A percentile compares a stretch with the other conserved stretches of the same genome.
Conservation (phyloP, 1,140 invertebrate genomes). For the Papilio aristodemus region DNA sequence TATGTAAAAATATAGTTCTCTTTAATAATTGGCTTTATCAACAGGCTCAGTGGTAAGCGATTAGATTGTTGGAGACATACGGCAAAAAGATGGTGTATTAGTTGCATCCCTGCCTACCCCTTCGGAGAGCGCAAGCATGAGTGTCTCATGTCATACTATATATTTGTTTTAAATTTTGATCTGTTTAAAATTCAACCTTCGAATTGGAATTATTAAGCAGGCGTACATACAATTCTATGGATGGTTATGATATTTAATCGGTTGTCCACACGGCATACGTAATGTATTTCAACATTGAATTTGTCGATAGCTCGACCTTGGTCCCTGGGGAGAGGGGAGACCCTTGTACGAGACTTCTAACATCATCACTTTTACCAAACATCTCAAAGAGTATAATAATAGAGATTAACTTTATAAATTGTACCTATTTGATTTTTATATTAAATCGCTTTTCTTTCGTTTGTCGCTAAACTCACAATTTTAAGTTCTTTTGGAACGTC, state of each 20-base stretch:
- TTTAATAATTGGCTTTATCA: no score
- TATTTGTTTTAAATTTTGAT: background rate
- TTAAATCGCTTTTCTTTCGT: no score
- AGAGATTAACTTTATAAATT: background rate
- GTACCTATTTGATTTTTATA: background rate
- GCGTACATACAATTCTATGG: background rate
- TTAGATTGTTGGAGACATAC: no score
- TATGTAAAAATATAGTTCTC: no score
- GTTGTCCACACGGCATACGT: constrained; percentile 3
- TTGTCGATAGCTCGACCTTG: background rate
- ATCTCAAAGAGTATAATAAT: constrained; percentile 5
- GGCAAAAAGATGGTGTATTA: no score
- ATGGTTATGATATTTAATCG: background rate
- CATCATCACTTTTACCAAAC: background rate
- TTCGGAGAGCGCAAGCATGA: no score
- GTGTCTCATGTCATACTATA: no score
- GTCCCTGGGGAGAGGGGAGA: constrained; percentile 10
- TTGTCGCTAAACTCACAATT: no score
- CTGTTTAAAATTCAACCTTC: background rate
- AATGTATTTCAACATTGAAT: constrained; percentile 24
- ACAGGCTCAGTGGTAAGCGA: no score
- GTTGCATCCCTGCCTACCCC: no score
- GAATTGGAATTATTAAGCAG: background rate
- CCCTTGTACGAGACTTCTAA: constrained; percentile 3
- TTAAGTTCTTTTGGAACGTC: no score